phyloP scores from a whole-genome alignment of 2,113 vertebrate genomes.

The Elanus axillaris region DNA sequence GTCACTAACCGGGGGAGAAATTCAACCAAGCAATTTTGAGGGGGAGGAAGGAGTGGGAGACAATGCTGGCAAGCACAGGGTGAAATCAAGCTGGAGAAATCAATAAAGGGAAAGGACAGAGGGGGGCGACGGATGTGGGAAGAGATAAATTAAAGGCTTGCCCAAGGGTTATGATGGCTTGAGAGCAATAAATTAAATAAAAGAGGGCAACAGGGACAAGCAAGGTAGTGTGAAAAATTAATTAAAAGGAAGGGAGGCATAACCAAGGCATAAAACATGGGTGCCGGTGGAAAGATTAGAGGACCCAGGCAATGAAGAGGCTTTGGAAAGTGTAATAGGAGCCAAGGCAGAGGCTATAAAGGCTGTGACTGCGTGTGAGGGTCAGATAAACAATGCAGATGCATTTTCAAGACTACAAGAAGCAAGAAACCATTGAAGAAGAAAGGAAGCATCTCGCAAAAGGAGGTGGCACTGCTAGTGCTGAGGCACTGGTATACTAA shows the following conservation, averaged over 20 bases:
- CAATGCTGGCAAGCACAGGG: neutral
- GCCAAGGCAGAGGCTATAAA: neutral
- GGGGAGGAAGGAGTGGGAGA: neutral
- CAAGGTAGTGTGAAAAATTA: constrained; percentile 45
- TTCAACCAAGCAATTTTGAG: neutral
- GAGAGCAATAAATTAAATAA: constrained; percentile 56
- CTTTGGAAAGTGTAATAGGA: neutral
- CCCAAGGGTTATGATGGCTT: constrained; percentile 46
- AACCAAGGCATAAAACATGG: constrained; percentile 52
- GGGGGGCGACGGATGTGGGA: neutral
- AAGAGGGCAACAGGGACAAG: constrained; percentile 39
- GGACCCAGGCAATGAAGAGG: neutral
- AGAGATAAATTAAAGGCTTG: constrained; percentile 57
- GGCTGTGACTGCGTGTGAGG: neutral
- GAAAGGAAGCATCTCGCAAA: neutral
- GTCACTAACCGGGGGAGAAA: neutral
- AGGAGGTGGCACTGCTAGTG: neutral
- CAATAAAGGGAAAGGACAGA: constrained; percentile 38
- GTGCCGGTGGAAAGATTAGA: neutral
- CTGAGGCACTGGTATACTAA: neutral
- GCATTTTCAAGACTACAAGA: neutral
- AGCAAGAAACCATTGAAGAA: neutral
- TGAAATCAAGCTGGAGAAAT: constrained; percentile 40
- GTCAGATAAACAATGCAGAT: neutral
- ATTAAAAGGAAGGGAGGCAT: constrained; percentile 62